Evolutionary conservation across 2,797 vertebrate species (phyloP), one percentile per base, ranked within the genome.

Genomic region (Limnodromus scolopaceus): DNA sequence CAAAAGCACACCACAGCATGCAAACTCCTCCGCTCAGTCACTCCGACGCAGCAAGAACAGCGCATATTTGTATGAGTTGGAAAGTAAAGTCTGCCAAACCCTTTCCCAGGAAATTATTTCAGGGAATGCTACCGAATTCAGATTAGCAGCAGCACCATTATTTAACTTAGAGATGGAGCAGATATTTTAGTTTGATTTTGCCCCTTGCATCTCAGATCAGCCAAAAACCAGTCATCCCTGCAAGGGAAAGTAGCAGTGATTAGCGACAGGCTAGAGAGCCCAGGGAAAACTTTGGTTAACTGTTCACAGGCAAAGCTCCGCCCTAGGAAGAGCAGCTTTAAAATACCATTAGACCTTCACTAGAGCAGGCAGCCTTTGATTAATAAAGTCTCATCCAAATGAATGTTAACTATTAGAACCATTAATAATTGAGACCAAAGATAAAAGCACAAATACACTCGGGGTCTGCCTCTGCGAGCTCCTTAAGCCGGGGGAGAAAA

Each of bases 81-180:
- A 88, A 92, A 92, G 55, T 32, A 61, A 96, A 93, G 74, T 27
- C 57, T 93, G 91, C 79, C 87, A 96, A 87, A 58, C 11, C n/a
- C 39, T 81, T 88, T 88, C 54, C 85, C 38, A 72, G 72, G 87
- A 94, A 91, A 84, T 95, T 75, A 65, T 95, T 87, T 88, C 36
- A 41, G 83, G 8, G 49, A 95, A 82, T 0, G 1, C 18, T 87
- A 82, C 89, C 0, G 14, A 84, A 76, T 76, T 79, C 81, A 70
- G 27, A 92, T 49, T 25, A 84, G 58, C 58, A 63, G 32, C 10
- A 76, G 28, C 25, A 23, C 27, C 3, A 4, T 39, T 74, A 66
- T 66, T 95, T 61, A 61, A 61, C 49, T 89, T 94, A 55, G 76
- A 86, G 19, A 45, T 0, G 0, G 43, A 72, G 38, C 11, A 61